phyloP scores from a whole-genome alignment of 2,888 invertebrate species.

The Tenthredo notha region DNA sequence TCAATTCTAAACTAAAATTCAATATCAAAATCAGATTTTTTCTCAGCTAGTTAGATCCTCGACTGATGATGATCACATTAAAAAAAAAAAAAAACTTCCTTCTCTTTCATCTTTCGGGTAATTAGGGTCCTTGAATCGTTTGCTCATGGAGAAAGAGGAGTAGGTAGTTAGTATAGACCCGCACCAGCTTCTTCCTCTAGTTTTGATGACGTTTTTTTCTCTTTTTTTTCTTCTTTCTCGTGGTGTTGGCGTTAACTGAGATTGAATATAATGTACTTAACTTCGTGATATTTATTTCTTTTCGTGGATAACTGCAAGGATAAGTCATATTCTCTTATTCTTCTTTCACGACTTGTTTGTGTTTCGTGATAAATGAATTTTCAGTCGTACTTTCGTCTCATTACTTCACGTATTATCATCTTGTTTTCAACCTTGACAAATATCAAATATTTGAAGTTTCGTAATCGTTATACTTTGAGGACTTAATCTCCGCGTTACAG shows the following conservation, averaged over 20 bases:
- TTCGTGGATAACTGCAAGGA: background rate
- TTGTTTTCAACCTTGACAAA: constrained; percentile 20
- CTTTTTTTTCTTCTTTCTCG: too few species aligned
- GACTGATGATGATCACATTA: background rate
- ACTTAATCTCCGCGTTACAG: background rate
- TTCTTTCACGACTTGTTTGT: background rate
- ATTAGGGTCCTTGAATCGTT: background rate
- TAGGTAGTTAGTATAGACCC: background rate
- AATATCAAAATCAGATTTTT: background rate
- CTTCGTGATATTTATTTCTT: background rate
- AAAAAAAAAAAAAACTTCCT: too few species aligned
- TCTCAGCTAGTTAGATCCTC: background rate
- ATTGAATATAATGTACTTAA: background rate
- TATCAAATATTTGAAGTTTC: constrained; percentile 15
- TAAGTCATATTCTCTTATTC: background rate
- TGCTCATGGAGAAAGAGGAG: background rate
- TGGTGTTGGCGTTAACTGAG: background rate
- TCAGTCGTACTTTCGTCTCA: constrained; percentile 2
- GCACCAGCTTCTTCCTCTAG: background rate
- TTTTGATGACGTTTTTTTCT: background rate
- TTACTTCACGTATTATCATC: background rate
- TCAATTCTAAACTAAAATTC: background rate
- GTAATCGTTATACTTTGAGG: background rate
- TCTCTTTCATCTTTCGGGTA: background rate
- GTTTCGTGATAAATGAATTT: constrained; percentile 19